phyloP scores from a whole-genome alignment of 2,113 vertebrate species.

The Phalacrocorax carbo region DNA sequence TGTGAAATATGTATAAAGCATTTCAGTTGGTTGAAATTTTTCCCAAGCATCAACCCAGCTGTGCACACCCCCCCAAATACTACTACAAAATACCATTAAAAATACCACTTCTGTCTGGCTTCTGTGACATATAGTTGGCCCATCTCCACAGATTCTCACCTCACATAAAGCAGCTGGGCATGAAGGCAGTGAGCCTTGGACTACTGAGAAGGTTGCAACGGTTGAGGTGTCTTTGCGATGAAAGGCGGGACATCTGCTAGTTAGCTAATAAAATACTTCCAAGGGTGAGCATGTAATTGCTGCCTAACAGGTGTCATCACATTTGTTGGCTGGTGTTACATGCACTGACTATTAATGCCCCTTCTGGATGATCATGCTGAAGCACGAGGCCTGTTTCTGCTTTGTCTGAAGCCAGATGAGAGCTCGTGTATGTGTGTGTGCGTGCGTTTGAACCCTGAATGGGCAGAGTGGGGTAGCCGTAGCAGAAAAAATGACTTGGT shows the following conservation, averaged over 20 bases:
- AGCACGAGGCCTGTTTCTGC: neutral
- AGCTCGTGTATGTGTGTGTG: rapidly evolving
- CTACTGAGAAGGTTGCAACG: neutral
- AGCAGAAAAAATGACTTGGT: neutral
- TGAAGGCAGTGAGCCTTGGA: neutral
- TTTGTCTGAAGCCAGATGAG: neutral
- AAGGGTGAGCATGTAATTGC: neutral
- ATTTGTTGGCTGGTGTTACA: neutral
- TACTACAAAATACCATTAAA: neutral
- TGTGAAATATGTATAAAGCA: neutral
- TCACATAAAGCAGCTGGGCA: neutral
- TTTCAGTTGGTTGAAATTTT: neutral
- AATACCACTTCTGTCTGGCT: neutral
- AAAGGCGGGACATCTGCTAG: neutral
- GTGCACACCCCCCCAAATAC: neutral
- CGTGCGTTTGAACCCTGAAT: neutral
- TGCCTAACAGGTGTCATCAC: neutral
- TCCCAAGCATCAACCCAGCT: neutral
- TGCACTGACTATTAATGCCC: neutral
- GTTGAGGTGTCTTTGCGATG: neutral
- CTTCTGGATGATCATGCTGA: neutral
- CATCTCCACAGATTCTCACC: neutral
- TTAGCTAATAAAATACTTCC: neutral
- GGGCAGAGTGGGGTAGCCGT: neutral
- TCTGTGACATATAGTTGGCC: neutral